These are phyloP conservation scores for Hydrozoanthus gracilis DNA, from an alignment of 92 coral and sea anemone species.

Conservation along the genomic window DNA sequence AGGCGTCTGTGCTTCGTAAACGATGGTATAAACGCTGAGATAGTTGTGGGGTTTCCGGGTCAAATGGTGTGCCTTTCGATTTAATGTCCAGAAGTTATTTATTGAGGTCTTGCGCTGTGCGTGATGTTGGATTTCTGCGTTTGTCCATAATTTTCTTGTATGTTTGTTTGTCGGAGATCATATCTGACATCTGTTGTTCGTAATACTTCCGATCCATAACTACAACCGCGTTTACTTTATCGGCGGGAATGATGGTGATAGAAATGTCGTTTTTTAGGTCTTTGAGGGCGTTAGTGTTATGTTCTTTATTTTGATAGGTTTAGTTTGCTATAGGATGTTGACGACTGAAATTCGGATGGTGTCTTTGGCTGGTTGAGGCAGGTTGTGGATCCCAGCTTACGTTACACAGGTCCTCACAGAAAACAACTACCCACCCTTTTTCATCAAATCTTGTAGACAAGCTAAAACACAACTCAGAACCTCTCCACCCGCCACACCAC, in stretches of 20 bases:
- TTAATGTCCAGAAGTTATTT: not conserved
- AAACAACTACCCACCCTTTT: no score
- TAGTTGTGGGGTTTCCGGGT: slow-evolving; percentile 33
- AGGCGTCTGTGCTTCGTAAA: slow-evolving; percentile 42
- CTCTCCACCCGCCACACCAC: no score
- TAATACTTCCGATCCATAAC: no score
- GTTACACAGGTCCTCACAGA: no score
- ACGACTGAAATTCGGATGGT: not conserved
- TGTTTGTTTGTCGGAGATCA: no score
- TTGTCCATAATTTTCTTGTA: no score
- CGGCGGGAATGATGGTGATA: not conserved
- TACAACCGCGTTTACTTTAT: not conserved
- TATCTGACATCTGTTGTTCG: no score
- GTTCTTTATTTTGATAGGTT: not conserved
- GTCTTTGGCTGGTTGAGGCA: not conserved
- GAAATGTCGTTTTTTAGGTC: not conserved
- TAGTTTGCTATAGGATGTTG: not conserved
- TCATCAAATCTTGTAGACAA: no score
- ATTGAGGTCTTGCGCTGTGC: no score
- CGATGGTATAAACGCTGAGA: slow-evolving; percentile 27
- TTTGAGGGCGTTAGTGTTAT: not conserved
- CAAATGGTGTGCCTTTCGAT: not conserved
- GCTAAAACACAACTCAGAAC: no score
- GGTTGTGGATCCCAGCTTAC: not conserved
- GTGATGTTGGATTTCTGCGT: no score